phyloP scores from a whole-genome alignment of 2,797 vertebrate genomes.

The Heteromormyrus szaboi region DNA sequence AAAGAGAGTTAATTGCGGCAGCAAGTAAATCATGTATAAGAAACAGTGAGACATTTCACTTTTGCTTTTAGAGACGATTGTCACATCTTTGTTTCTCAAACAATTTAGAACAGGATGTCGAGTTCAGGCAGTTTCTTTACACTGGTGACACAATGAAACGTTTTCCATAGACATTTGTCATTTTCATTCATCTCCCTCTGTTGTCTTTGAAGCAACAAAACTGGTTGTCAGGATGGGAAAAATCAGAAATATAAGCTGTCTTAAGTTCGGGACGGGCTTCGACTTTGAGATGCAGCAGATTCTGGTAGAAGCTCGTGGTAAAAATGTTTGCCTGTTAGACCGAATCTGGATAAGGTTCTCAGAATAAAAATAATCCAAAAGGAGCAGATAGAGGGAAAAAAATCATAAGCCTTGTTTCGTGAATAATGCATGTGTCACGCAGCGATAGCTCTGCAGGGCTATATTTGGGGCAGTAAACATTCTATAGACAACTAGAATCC shows the following conservation, averaged over 20 bases:
- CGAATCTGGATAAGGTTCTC: neutral
- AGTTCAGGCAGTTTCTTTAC: neutral
- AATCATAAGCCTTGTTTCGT: neutral
- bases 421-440: conserved; percentile 3
- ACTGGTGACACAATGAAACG: neutral
- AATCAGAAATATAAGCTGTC: neutral
- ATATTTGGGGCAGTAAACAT: neutral
- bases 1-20: neutral
- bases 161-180: neutral
- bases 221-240: neutral
- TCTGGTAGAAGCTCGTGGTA: neutral
- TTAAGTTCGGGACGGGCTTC: neutral
- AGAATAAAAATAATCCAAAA: neutral
- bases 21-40: neutral
- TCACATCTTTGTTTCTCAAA: neutral
- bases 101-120: neutral
- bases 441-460: neutral
- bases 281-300: neutral
- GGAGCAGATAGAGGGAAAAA: neutral
- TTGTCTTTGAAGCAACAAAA: neutral
- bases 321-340: neutral
- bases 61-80: neutral
- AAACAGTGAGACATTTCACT: neutral
- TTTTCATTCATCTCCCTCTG: neutral
- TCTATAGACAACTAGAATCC: neutral